Conservation (phyloP, 2,888 invertebrate genomes). For the Acrobeloides nanus region DNA sequence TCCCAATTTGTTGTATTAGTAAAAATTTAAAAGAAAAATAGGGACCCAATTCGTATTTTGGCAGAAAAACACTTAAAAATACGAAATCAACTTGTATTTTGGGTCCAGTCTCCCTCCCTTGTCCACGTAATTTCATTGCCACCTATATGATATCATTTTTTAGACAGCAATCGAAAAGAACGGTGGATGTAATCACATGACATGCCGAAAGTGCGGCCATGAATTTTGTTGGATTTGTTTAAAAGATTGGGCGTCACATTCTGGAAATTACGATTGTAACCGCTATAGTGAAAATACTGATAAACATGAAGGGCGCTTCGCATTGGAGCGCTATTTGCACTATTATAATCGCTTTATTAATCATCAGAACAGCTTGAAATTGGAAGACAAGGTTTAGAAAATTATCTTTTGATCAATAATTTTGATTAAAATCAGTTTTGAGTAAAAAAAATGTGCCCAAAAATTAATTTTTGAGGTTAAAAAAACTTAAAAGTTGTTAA, state of each 20-base stretch:
- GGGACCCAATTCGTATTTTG: no score
- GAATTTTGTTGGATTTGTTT: neutral
- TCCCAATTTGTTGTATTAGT: no score
- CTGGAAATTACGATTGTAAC: neutral
- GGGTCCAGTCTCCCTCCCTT: no score
- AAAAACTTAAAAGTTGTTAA: no score
- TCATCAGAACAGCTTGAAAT: neutral
- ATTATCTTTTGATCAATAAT: no score
- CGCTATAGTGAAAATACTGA: neutral
- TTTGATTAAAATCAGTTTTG: no score
- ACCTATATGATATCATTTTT: neutral
- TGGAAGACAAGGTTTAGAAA: neutral
- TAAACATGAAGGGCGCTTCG: neutral
- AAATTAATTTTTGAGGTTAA: no score
- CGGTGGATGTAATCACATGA: neutral
- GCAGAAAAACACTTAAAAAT: no score
- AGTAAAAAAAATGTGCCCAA: no score
- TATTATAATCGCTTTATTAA: neutral
- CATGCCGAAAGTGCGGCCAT: neutral
- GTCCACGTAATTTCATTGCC: neutral
- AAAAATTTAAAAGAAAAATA: no score
- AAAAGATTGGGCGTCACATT: neutral
- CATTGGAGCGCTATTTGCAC: neutral
- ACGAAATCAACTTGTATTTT: no score
- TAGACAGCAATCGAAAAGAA: neutral